Evolutionary conservation across 2,113 vertebrate species (phyloP), one percentile per base, ranked within the genome.

Genomic region (Tachysurus fulvidraco): DNA sequence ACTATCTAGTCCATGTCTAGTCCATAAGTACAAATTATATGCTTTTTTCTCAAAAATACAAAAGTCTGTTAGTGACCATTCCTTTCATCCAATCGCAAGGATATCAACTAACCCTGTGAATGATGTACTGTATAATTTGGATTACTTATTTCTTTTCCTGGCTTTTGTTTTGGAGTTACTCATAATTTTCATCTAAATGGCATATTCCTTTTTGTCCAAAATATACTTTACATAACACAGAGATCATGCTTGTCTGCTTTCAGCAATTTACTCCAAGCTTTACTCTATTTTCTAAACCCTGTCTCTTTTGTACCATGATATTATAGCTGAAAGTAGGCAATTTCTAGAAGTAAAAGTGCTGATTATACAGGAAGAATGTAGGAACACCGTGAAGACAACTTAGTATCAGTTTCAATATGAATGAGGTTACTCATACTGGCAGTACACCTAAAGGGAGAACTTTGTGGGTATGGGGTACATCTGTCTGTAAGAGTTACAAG

Each of bases 371-470:
- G 21, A 25, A 76, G 73, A 11, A n/a, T 13, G 21, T 23, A 41
- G 10, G 69, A 74, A 23, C 71, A 50, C 41, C 71, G 9, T 74
- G 44, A 50, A 14, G 10, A 76, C 11, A 76, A 3, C 44, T 50
- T 73, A 11, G 16, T 71, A 71, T 74, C 71, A 74, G 41, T 74
- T 74, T 74, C 71, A 50, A 5, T 74, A 74, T 74, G 71, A 71
- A 21, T 71, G 16, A 41, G 9, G 36, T 41, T 71, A 2, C 17
- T 41, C 21, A 21, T 44, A 71, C 67, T 41, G 67, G 8, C 8
- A 21, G 19, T 8, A 16, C 30, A 30, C 62, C 28, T 16, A 36
- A 69, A 69, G 16, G 14, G 17, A 71, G 9, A 71, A 71, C 16
- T 73, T 21, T 0, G 41, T 73, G 21, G 23, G 21, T 46, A 76